Conservation (phyloP, 2,797 vertebrate species). For the Enteromius fasciolatus region DNA sequence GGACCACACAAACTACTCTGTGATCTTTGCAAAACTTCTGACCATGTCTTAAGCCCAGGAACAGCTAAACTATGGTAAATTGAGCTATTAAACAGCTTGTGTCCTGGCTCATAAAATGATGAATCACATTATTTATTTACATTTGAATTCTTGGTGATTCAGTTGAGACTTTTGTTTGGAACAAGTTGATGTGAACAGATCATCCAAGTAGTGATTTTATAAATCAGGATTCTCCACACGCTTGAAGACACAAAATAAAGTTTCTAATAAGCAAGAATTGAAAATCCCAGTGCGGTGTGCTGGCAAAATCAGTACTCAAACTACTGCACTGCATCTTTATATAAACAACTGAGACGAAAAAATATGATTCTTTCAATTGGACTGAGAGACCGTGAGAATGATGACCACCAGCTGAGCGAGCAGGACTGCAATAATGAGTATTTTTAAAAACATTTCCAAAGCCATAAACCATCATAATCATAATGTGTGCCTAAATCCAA, state of each 20-base stretch:
- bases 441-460: conserved; percentile 45
- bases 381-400: conserved; percentile 61
- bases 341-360: conserved; percentile 21
- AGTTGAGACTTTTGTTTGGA: conserved; percentile 46
- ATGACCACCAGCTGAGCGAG: conserved; percentile 53
- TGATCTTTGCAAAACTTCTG: conserved; percentile 1
- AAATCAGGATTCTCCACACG: conserved; percentile 71
- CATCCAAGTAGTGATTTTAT: conserved; percentile 72
- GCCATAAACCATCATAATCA: conserved; percentile 37
- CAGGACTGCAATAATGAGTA: conserved; percentile 44
- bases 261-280: conserved; percentile 29
- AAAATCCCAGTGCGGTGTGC: conserved; percentile 7
- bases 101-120: conserved; percentile 71
- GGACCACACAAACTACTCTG: background rate
- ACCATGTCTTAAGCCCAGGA: background rate
- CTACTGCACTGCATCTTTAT: background rate
- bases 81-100: conserved; percentile 69
- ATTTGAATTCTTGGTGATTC: conserved; percentile 37
- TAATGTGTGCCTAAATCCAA: conserved; percentile 21
- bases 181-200: conserved; percentile 75
- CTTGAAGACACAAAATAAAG: conserved; percentile 63
- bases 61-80: conserved; percentile 46
- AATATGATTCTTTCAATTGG: conserved; percentile 3
- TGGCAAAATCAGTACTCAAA: background rate
- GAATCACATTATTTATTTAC: conserved; percentile 62